These are phyloP conservation scores for Dascyllus trimaculatus DNA, from an alignment of 2,113 vertebrate genomes.

Conservation along the genomic window DNA sequence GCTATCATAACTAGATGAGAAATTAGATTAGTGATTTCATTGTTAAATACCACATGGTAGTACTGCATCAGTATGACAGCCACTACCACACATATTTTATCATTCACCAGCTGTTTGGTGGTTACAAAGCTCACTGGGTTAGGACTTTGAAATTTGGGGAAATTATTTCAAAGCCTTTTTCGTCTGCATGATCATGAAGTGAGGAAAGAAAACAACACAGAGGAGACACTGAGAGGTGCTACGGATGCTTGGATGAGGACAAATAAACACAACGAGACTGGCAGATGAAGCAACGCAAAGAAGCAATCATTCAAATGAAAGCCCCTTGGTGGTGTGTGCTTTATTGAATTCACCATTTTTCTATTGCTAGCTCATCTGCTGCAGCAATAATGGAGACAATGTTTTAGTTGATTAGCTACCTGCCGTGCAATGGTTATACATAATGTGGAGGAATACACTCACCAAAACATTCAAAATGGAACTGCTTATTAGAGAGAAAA, in stretches of 20 bases:
- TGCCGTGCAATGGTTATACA: conserved; percentile 50
- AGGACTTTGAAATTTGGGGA: not conserved
- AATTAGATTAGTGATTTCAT: too few relatives aligned
- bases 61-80: not conserved
- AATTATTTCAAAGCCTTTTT: conserved; percentile 21
- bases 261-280: conserved; percentile 59
- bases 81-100: not conserved
- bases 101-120: conserved; percentile 1
- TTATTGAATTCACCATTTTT: conserved; percentile 78
- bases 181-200: conserved; percentile 5
- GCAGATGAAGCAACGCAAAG: conserved; percentile 32
- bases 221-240: conserved; percentile 21
- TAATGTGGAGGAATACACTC: conserved; percentile 68
- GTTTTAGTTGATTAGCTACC: conserved; percentile 82
- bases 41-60: too few relatives aligned
- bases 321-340: conserved; percentile 63
- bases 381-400: conserved; percentile 77
- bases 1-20: too few relatives aligned
- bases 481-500: conserved; percentile 74
- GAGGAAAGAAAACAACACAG: conserved; percentile 24
- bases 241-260: conserved; percentile 43
- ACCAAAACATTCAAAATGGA: conserved; percentile 63
- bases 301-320: conserved; percentile 78
- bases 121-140: conserved; percentile 10
- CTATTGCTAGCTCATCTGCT: conserved; percentile 68